Conservation (phyloP, 1,140 invertebrate genomes). For the Gryon sp. region DNA sequence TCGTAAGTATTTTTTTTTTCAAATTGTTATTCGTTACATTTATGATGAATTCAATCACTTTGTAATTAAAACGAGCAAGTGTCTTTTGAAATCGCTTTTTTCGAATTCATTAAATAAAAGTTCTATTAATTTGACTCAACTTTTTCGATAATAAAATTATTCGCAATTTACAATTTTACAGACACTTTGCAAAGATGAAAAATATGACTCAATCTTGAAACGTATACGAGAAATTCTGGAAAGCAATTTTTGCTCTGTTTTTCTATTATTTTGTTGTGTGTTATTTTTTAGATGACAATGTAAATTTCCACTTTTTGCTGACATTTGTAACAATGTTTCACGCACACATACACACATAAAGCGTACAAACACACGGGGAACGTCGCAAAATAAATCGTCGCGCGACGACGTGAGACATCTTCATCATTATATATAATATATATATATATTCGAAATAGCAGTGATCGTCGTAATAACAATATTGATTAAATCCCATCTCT, state of each 20-base stretch:
- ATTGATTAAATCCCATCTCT: slow-evolving; percentile 66
- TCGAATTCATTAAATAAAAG: no score
- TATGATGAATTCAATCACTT: neutral
- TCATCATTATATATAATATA: no score
- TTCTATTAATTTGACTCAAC: no score
- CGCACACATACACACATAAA: slow-evolving; percentile 57
- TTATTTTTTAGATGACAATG: slow-evolving; percentile 11
- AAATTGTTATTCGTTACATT: neutral
- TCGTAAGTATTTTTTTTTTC: slow-evolving; percentile 6
- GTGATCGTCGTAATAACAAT: slow-evolving; percentile 71
- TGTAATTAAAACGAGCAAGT: neutral
- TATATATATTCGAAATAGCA: no score
- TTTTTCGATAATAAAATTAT: no score
- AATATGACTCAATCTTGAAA: no score
- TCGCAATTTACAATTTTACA: no score
- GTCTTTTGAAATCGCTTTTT: no score
- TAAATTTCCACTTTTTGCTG: neutral
- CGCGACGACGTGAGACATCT: slow-evolving; percentile 48
- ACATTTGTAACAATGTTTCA: slow-evolving; percentile 46
- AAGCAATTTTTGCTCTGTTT: no score
- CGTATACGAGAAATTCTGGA: no score
- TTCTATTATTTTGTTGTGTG: no score
- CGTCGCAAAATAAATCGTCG: slow-evolving; percentile 48
- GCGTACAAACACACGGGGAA: slow-evolving; percentile 55
- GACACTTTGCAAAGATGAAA: no score